Evolutionary conservation across 2,797 vertebrate species (phyloP).

Genomic region (Onychomys leucogaster): DNA sequence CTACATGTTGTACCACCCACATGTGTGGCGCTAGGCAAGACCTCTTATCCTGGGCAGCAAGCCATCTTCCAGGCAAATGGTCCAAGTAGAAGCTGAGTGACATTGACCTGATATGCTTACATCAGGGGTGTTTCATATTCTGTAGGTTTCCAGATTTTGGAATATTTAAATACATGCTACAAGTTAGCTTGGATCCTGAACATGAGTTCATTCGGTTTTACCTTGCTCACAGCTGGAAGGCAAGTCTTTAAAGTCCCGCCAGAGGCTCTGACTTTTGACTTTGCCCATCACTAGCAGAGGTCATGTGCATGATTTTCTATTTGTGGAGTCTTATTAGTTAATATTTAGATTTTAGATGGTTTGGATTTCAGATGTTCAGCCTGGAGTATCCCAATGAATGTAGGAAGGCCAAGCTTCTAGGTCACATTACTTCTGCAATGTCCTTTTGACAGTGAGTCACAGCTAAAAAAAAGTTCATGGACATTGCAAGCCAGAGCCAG

Average conservation of each 20-base stretch:
- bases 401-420: background rate
- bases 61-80: background rate
- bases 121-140: background rate
- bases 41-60: background rate
- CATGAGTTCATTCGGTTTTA: background rate
- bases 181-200: background rate
- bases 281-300: background rate
- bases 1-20: background rate
- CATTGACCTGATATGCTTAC: background rate
- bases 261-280: background rate
- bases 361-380: background rate
- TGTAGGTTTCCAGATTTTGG: background rate
- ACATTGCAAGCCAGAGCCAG: background rate
- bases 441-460: background rate
- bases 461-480: background rate
- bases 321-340: background rate
- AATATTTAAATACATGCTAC: background rate
- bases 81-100: background rate
- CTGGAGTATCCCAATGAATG: background rate
- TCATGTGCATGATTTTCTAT: background rate
- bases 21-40: background rate
- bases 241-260: background rate
- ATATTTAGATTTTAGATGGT: background rate
- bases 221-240: background rate
- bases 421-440: background rate